Percentiles rank a stretch among this genome's conserved stretches.
phyloP scores from a whole-genome alignment of 1,140 invertebrate species.

The Tetramorium alpestre region DNA sequence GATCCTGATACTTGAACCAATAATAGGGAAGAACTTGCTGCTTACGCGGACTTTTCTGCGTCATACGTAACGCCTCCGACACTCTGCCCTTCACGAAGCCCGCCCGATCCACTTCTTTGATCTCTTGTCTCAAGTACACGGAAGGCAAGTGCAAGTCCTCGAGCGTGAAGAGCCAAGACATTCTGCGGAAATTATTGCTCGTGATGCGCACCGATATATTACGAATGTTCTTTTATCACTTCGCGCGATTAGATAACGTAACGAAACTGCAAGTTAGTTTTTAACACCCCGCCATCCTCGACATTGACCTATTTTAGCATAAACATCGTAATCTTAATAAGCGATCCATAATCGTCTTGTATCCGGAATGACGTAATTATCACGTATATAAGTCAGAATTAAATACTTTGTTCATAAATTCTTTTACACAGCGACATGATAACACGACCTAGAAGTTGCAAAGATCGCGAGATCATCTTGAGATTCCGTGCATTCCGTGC shows the following conservation, averaged over 20 bases:
- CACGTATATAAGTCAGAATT: constrained; percentile 1
- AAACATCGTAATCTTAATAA: constrained; percentile 36
- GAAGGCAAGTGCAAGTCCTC: constrained; percentile 89
- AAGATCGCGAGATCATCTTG: constrained; percentile 6
- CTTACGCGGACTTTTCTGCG: constrained; percentile 74
- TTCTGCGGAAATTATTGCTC: constrained; percentile 81
- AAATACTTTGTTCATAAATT: constrained; percentile 26
- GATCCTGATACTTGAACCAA: constrained; percentile 90
- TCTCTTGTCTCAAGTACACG: constrained; percentile 87
- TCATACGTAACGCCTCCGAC: constrained; percentile 87
- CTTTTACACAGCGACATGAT: constrained; percentile 1
- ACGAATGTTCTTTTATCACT: constrained; percentile 34
- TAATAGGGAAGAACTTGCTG: constrained; percentile 88
- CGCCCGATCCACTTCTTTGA: constrained; percentile 83
- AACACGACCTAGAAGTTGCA: background rate
- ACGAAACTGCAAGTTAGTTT: constrained; percentile 44
- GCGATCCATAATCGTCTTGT: constrained; percentile 30
- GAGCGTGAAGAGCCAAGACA: constrained; percentile 89
- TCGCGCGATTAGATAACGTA: constrained; percentile 64
- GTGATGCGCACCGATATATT: background rate
- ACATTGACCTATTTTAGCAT: constrained; percentile 63
- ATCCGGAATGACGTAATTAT: background rate
- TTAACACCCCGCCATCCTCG: constrained; percentile 42
- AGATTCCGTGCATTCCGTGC: background rate
- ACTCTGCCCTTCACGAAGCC: constrained; percentile 88